A percentile compares a stretch with the other conserved stretches of the same genome.
Conservation (phyloP, 53 echinoderm and acorn worm genomes). For the Hippasteria phrygiana region DNA sequence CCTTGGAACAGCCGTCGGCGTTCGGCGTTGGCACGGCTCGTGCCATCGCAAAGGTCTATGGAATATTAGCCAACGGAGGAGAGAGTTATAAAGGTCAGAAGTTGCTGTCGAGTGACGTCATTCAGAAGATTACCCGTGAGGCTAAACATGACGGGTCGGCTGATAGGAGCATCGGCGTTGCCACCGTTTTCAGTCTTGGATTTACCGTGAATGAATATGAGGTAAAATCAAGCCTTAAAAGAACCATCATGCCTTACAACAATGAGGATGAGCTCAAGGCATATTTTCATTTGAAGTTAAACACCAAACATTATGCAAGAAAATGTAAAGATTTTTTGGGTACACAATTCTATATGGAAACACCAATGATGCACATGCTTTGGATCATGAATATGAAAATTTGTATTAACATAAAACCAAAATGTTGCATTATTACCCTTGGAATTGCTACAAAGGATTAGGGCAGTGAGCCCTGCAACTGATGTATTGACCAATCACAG, state of each 20-base stretch:
- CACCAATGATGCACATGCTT: no score
- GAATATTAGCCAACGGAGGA: constrained; percentile 69
- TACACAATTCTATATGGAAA: no score
- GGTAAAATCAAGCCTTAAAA: not conserved
- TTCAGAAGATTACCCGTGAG: constrained; percentile 4
- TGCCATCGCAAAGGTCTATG: constrained; percentile 61
- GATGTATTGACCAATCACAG: no score
- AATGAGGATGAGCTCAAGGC: no score
- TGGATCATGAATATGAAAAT: no score
- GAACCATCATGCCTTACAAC: no score
- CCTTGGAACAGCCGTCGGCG: constrained; percentile 45
- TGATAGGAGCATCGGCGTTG: not conserved
- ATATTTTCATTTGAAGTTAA: no score
- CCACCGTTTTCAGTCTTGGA: constrained; percentile 2
- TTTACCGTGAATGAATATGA: not conserved
- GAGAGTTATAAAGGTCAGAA: constrained; percentile 32
- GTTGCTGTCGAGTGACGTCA: constrained; percentile 40
- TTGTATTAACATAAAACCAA: no score
- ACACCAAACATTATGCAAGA: not conserved
- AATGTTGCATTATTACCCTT: no score
- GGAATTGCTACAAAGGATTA: no score
- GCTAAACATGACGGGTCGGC: not conserved
- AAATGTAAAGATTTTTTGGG: no score
- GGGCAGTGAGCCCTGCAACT: no score
- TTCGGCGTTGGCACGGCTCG: constrained; percentile 67